Base-by-base conservation (phyloP, 1,140 invertebrate genomes). In the Glomeris maerens region DNA sequence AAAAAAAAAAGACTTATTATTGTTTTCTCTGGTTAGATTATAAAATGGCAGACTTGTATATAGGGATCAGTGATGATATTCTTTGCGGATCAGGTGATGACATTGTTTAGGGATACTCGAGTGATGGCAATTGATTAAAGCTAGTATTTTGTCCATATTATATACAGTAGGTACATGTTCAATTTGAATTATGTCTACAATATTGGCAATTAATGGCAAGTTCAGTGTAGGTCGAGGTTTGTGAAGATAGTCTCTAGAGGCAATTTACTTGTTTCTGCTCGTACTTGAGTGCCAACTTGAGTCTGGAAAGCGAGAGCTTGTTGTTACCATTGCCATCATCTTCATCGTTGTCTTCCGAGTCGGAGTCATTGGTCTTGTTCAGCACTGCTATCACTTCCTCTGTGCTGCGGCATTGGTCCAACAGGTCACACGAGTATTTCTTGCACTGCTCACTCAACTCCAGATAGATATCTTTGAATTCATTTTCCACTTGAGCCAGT, bases 361-460 rank as follows among this genome's bases (percentile, higher is more conserved):
- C 55, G n/a, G 55, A 55, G 28, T 60, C 57, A 28, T 57, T 58
- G 13, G 52, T 54, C 13, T 65, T 61, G 39, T 60, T 61, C 0
- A 76, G 62, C 13, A 76, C 66, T 27, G 73, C 67, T 51, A 73
- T 71, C 25, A 60, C 63, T 59, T 76, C 74, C 50, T 73, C 66
- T 0, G 73, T 73, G n/a, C 71, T 70, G n/a, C 74, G 54, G n/a
- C 71, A 74, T 54, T 76, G 71, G 45, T 75, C 72, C 31, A 76
- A 59, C 22, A 76, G 62, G 47, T 74, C 71, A 42, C 71, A 71
- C 17, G 74, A 72, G 57, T 74, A 76, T 47, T 74, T 71, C 59
- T 75, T 72, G 56, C 74, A 76, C 59, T 74, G 72, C 2, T 59
- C 58, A 47, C 62, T 63, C 21, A 64, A 49, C 44, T 64, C 62